Evolutionary conservation across 2,888 invertebrate species (phyloP), one percentile per base, ranked within the genome.

Genomic region (Trissolcus japonicus): DNA sequence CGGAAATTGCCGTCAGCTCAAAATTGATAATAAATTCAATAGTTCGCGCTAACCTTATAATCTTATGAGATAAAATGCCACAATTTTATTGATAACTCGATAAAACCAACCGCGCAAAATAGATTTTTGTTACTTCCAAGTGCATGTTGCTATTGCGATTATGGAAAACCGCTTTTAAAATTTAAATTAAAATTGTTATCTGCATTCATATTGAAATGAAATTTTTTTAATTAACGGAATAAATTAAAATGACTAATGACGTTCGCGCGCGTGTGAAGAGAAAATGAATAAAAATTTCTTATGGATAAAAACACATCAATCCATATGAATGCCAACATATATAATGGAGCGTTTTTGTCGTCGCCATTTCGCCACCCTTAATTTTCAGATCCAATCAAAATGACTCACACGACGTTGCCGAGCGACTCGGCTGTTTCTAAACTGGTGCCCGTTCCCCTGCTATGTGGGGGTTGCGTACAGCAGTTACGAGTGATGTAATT

Each of bases 1-100:
- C 79, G 82, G 82, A 87, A 88, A 88, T 88, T 87, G 86, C 87
- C 86, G 85, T 86, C 85, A 83, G 80, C 82, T 81, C 80, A 85
- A 85, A 88, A 88, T 88, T 88, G 88, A 88, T 88, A 87, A 88
- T 88, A 88, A 88, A 88, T 88, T 88, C 83, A 85, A 88, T 89
- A 86, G 86, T 76, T 80, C 74, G 65, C 72, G 66, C 48, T 50
- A 72, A 54, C 40, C 61, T 75, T 77, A 84, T 87, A 86, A 88
- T 87, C 81, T 81, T 80, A 83, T 85, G 63, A 83, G 83, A 85
- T 86, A 86, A 86, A 87, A 84, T 86, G 80, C 84, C 84, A 79
- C 84, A 83, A 86, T 85, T 85, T 86, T 82, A 83, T 83, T 78
- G 83, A 85, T 84, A 84, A 83, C 80, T 80, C 76, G 77, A 80